Percentiles rank a stretch among this genome's conserved stretches.
These are phyloP conservation scores for Coturnix japonica DNA, from an alignment of 2,113 vertebrate genomes.

Conservation along the genomic window DNA sequence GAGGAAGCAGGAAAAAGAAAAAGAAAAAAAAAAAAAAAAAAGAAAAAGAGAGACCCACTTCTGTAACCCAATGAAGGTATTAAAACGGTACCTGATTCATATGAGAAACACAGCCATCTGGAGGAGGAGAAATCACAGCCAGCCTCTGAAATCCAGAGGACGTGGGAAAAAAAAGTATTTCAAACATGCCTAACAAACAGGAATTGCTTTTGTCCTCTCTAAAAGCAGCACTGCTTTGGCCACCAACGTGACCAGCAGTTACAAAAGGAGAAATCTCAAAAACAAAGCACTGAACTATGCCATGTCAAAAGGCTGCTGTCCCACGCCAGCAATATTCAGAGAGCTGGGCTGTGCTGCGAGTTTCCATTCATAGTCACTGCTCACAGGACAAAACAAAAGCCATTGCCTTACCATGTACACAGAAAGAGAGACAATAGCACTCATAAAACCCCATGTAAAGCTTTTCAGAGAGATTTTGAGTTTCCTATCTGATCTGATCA, in stretches of 20 bases:
- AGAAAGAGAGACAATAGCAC: background rate
- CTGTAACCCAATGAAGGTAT: background rate
- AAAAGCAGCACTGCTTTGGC: conserved; percentile 35
- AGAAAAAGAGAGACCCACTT: background rate
- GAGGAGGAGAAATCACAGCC: background rate
- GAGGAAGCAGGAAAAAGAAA: too few relatives aligned
- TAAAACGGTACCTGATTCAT: background rate
- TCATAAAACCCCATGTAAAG: background rate
- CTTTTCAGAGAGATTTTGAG: background rate
- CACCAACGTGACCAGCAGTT: conserved; percentile 51
- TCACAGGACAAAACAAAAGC: background rate
- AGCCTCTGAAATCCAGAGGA: background rate
- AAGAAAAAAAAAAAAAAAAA: fast-evolving
- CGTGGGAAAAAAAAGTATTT: conserved; percentile 25
- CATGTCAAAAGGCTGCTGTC: conserved; percentile 38
- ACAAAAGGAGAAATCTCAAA: conserved; percentile 54
- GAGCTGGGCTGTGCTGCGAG: background rate
- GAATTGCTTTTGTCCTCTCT: conserved; percentile 34
- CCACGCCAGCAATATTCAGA: background rate
- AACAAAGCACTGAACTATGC: conserved; percentile 14
- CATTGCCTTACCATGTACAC: background rate
- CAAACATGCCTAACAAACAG: conserved; percentile 30
- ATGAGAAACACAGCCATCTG: background rate
- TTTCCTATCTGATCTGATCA: background rate
- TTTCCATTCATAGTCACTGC: background rate